A percentile compares a stretch with the other conserved stretches of the same genome.
Evolutionary conservation across 1,140 invertebrate species (phyloP).

Genomic region (Drosophila triauraria): DNA sequence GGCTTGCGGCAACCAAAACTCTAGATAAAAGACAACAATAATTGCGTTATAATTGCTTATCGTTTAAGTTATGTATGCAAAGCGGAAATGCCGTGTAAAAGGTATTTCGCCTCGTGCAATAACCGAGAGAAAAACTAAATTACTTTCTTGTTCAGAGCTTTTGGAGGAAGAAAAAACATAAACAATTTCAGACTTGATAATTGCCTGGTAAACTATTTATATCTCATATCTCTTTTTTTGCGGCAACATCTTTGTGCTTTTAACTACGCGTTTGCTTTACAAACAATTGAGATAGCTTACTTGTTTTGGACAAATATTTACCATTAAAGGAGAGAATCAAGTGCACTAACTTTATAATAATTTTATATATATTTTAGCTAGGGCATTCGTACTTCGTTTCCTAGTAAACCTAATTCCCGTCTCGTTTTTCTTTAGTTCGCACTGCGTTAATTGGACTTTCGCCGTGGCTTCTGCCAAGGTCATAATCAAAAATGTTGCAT

Average conservation of each 20-base stretch:
- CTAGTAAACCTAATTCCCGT: background rate
- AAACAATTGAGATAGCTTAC: conserved; percentile 43
- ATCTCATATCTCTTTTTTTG: conserved; percentile 33
- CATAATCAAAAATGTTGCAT: conserved; percentile 36
- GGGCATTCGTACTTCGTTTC: conserved; percentile 10
- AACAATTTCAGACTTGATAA: conserved; percentile 19
- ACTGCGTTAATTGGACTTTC: conserved; percentile 53
- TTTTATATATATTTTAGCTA: background rate
- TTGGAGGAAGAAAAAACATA: conserved; percentile 8
- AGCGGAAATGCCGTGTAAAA: conserved; percentile 20
- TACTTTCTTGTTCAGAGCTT: conserved; percentile 14
- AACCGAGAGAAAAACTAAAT: background rate
- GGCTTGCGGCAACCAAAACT: background rate
- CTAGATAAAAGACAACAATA: conserved; percentile 15
- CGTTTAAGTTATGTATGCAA: conserved; percentile 26
- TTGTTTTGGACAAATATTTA: conserved; percentile 22
- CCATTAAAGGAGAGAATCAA: background rate
- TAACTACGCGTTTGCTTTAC: conserved; percentile 21
- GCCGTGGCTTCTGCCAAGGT: conserved; percentile 50
- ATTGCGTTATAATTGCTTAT: conserved; percentile 25
- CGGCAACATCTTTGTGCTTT: conserved; percentile 38
- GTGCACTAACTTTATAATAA: conserved; percentile 13
- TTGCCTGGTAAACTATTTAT: conserved; percentile 49
- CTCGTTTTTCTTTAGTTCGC: conserved; percentile 31
- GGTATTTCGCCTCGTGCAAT: conserved; percentile 12